These are phyloP conservation scores for Dorcus parallelipipedus DNA, from an alignment of 2,888 invertebrate genomes.

Conservation along the genomic window DNA sequence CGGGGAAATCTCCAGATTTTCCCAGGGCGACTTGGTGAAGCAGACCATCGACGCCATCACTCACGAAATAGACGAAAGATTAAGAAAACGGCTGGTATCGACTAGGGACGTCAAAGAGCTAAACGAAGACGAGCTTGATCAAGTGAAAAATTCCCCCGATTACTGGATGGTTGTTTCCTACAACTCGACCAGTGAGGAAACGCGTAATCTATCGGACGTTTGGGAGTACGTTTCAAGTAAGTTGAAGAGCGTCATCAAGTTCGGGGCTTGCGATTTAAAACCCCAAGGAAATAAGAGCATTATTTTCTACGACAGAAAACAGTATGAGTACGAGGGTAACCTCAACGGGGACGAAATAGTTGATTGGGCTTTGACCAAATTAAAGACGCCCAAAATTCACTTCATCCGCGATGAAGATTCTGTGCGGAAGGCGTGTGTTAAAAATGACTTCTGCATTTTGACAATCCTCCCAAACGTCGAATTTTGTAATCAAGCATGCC, in stretches of 20 bases:
- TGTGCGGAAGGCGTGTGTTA: constrained; percentile 5
- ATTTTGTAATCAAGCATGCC: constrained; percentile 8
- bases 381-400: constrained; percentile 8
- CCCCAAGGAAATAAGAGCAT: background rate
- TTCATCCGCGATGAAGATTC: constrained; percentile 5
- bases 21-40: constrained; percentile 1
- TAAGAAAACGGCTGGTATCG: constrained; percentile 8
- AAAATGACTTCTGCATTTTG: constrained; percentile 13
- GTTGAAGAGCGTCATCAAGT: constrained; percentile 6
- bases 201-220: background rate
- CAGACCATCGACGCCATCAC: constrained; percentile 1
- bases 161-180: constrained; percentile 13
- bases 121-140: background rate
- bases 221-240: constrained; percentile 1
- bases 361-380: constrained; percentile 2
- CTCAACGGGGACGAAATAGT: constrained; percentile 5
- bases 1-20: background rate
- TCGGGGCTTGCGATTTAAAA: constrained; percentile 8
- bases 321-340: constrained; percentile 5
- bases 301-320: constrained; percentile 8
- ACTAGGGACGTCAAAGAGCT: constrained; percentile 6
- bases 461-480: background rate
- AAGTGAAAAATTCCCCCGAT: constrained; percentile 4
- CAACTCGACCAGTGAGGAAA: background rate
- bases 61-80: constrained; percentile 3